Evolutionary conservation across 2,113 vertebrate genomes (phyloP).

Genomic region (Pygathrix nemaeus): DNA sequence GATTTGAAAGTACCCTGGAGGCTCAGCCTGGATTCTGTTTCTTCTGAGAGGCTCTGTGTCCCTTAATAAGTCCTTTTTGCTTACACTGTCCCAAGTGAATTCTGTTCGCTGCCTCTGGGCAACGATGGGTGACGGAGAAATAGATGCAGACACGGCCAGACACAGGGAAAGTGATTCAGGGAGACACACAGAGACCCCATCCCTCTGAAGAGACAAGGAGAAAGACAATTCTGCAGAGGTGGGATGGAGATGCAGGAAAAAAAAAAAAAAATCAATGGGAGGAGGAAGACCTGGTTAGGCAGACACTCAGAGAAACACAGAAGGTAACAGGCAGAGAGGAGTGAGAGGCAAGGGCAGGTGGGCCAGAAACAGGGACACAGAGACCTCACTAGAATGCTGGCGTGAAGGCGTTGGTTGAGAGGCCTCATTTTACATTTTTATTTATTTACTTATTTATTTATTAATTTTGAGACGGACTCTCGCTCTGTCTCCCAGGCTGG

Average conservation of each 20-base stretch:
- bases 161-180: neutral
- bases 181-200: neutral
- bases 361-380: neutral
- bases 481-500: no score
- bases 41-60: neutral
- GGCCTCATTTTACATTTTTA: neutral
- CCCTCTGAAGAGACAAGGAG: neutral
- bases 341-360: neutral
- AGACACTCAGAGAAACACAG: neutral
- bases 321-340: conserved; percentile 6
- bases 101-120: neutral
- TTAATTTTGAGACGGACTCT: no score
- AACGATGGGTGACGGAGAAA: neutral
- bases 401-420: neutral
- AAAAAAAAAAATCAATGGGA: neutral
- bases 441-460: no score
- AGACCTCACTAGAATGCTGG: neutral
- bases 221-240: neutral
- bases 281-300: neutral
- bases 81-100: neutral
- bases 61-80: neutral
- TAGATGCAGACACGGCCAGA: neutral
- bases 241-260: neutral
- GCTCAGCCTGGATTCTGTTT: neutral
- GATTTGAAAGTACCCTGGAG: neutral